Base-by-base conservation (phyloP, 1,140 invertebrate species). In the Leptinotarsa lineolata region DNA sequence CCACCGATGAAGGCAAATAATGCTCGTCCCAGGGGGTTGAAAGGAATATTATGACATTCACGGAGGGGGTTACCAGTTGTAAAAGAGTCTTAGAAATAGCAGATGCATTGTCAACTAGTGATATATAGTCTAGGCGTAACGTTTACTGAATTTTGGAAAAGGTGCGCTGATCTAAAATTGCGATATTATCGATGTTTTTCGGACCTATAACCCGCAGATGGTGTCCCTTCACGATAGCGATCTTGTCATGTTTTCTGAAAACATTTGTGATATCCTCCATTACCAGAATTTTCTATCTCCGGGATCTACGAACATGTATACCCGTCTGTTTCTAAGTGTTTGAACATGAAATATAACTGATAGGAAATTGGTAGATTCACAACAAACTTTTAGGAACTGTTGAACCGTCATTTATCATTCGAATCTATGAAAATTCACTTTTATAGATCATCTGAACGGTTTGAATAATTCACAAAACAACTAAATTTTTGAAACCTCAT, bases 41-140 rank as follows among this genome's bases (percentile, higher is more conserved):
- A 77, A 79, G 77, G 78, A 82, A 82, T 82, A 81, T 82, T 82
- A 79, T 82, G 81, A 82, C 81, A 79, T 71, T 78, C 80, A 22
- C 81, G 46, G 24, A 72, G 76, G 81, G 81, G 79, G 75, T 76
- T 75, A 63, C 68, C 54, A 70, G 65, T 75, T 44, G 64, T 70
- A 67, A 59, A 65, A 66, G 48, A 67, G 22, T 74, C 72, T 73
- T 70, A 73, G 60, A 68, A 74, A 72, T 39, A 74, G 76, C 79
- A 80, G 79, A 79, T 80, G 79, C 70, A 73, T 54, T 78, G 79
- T 80, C 79, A 79, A 74, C 74, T 68, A 13, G 70, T 66, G 74
- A 79, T 74, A 75, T 80, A 79, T 76, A 66, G 68, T 68, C 30
- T 65, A 72, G 78, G 75, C 78, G 78, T 77, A 71, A 72, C 79